Evolutionary conservation across 2,797 vertebrate genomes (phyloP), one percentile per base, ranked within the genome.

Genomic region (Sebastes hubbsi): DNA sequence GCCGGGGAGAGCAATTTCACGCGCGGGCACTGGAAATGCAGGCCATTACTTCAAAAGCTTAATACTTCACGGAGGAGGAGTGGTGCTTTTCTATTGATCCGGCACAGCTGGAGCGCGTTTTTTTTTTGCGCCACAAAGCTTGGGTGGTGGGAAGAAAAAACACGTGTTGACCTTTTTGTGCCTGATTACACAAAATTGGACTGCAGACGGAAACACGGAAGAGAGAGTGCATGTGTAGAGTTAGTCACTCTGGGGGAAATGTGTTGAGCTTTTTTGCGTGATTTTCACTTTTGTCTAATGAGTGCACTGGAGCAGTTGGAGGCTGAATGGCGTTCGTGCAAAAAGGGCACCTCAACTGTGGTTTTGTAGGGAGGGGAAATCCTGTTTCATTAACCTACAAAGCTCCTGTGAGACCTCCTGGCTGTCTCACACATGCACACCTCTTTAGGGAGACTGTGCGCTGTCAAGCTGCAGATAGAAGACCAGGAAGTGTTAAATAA

Each of bases 51-150:
- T 30, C 4, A 6, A 73, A 54, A 49, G 32, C 74, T 58, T 34
- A 61, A 59, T 34, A 54, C 38, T 49, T 85, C 3, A 49, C 20
- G 1, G 20, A 58, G 34, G 14, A 58, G 38, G 14, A 72, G 34
- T 13, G 52, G 38, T 62, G 27, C 49, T 75, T 82, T 18, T 68
- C 49, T 58, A 80, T 80, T 56, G 83, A 90, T 84, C 62, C 0
- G 3, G 0, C 59, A 27, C 70, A 79, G 78, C 73, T 27, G 73
- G 71, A 55, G 52, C 0, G 8, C 42, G 5, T 56, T 60, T 84
- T 61, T 84, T 61, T 71, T 84, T 61, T 64, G 73, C 25, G 13
- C 11, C 9, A 22, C 52, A 67, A 34, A 84, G 46, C 52, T 71
- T 55, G 61, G 64, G 61, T 46, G 78, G 32, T 52, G 34, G 27